Conservation (phyloP, 2,113 vertebrate genomes). For the Aix galericulata region DNA sequence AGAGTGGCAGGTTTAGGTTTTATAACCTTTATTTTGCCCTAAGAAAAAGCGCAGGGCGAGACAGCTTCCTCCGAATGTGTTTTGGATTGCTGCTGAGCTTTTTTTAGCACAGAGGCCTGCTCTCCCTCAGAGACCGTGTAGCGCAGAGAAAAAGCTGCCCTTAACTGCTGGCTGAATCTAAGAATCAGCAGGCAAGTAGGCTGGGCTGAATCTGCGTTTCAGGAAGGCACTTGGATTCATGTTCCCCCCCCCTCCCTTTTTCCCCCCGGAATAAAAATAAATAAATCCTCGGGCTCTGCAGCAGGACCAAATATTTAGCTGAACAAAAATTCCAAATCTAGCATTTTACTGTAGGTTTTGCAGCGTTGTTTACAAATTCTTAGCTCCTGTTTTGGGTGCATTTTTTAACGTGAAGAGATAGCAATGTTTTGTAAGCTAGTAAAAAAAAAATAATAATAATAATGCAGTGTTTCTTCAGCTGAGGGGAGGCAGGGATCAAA, state of each 20-base stretch:
- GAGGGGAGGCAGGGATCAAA: background rate
- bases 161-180: background rate
- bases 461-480: background rate
- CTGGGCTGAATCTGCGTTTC: background rate
- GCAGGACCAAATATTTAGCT: background rate
- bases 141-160: background rate
- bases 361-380: constrained; percentile 9
- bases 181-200: background rate
- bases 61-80: constrained; percentile 2
- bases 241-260: background rate
- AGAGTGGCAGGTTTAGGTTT: background rate
- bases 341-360: background rate
- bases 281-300: constrained; percentile 7
- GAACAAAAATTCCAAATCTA: background rate
- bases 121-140: background rate
- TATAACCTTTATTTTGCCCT: background rate
- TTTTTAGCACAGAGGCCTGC: constrained; percentile 32
- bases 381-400: background rate
- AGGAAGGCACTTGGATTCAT: background rate
- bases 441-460: background rate
- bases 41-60: background rate
- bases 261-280: constrained; percentile 23
- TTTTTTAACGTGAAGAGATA: background rate
- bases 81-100: constrained; percentile 15
- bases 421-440: background rate